Evolutionary conservation across 2,888 invertebrate species (phyloP).

Genomic region (Ornithoptera priamus): DNA sequence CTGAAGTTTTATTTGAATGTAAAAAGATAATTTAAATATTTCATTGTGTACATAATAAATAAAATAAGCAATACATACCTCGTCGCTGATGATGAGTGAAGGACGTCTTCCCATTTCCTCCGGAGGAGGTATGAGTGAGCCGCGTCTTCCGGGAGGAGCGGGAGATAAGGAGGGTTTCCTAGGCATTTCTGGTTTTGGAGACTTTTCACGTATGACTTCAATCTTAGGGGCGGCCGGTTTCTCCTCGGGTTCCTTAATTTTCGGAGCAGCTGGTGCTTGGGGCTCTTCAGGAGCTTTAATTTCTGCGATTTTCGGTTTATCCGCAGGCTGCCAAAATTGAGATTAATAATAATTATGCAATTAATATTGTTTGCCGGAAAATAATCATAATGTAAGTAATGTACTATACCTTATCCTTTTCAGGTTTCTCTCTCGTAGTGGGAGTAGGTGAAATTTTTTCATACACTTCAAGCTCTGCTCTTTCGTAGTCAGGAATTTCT

Average conservation of each 20-base stretch:
- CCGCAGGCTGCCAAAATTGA: slow-evolving; percentile 37
- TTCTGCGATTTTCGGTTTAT: slow-evolving; percentile 81
- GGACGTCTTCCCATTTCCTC: slow-evolving; percentile 93
- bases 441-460: slow-evolving; percentile 79
- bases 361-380: too few relatives aligned
- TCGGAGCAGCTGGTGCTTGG: slow-evolving; percentile 79
- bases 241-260: slow-evolving; percentile 84
- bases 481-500: slow-evolving; percentile 86
- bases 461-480: slow-evolving; percentile 85
- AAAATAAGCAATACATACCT: slow-evolving; percentile 83
- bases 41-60: slow-evolving; percentile 20
- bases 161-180: slow-evolving; percentile 89
- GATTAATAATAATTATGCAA: neutral
- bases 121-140: slow-evolving; percentile 93
- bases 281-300: slow-evolving; percentile 83
- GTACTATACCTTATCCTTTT: slow-evolving; percentile 53
- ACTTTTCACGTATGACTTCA: slow-evolving; percentile 91
- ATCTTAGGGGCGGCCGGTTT: slow-evolving; percentile 87
- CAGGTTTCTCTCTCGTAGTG: slow-evolving; percentile 73
- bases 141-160: slow-evolving; percentile 79
- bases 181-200: slow-evolving; percentile 81
- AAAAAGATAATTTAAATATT: slow-evolving; percentile 28
- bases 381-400: neutral
- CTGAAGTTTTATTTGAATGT: slow-evolving; percentile 32
- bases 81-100: slow-evolving; percentile 95